Evolutionary conservation across 1,140 invertebrate genomes (phyloP).

Genomic region (Metopolophium dirhodum): DNA sequence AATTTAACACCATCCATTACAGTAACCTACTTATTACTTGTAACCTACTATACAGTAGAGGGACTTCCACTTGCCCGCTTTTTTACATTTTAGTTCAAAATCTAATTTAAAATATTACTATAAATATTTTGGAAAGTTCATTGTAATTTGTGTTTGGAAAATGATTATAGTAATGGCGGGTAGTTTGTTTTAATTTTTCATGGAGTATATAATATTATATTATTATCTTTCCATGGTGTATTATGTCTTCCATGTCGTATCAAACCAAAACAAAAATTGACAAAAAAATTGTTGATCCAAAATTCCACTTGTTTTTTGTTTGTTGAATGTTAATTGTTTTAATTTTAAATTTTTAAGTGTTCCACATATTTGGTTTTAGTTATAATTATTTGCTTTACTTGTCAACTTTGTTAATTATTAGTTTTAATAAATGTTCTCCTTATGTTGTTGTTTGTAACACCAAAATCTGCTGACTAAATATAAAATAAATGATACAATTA

Average conservation of each 20-base stretch:
- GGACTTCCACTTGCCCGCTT: too few species aligned
- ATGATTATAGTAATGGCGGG: not conserved
- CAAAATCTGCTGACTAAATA: not conserved
- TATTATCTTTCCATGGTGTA: conserved; percentile 32
- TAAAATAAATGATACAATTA: not conserved
- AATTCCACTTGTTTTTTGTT: conserved; percentile 51
- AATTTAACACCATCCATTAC: too few species aligned
- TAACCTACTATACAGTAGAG: too few species aligned
- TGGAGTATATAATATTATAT: not conserved
- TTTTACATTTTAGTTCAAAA: too few species aligned
- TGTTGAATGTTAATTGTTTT: conserved; percentile 15
- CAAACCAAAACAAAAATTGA: conserved; percentile 52
- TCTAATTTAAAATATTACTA: too few species aligned
- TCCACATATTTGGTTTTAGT: not conserved
- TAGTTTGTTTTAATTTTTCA: not conserved
- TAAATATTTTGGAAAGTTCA: too few species aligned
- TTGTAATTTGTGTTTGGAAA: not conserved
- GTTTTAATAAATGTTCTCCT: not conserved
- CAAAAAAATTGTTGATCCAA: conserved; percentile 51
- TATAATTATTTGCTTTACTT: not conserved
- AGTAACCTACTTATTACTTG: too few species aligned
- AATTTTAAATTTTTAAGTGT: not conserved
- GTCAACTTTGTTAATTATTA: too few species aligned
- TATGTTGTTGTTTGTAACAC: not conserved
- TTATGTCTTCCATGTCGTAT: conserved; percentile 49